A percentile compares a stretch with the other conserved stretches of the same genome.
Evolutionary conservation across 2,888 invertebrate genomes (phyloP).

Genomic region (Ditylenchus weischeri): DNA sequence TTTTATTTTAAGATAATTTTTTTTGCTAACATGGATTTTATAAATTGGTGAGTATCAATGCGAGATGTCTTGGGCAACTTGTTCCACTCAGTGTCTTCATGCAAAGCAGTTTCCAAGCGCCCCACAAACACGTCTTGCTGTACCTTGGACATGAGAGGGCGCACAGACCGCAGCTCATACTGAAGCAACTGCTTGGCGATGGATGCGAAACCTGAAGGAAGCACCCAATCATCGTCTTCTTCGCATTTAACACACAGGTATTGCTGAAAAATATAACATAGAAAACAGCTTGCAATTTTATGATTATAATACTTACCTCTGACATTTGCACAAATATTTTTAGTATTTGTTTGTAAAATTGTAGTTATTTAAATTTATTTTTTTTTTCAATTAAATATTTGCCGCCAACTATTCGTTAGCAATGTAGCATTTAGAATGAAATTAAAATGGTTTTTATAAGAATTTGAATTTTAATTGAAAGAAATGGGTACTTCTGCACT

Average conservation of each 20-base stretch:
- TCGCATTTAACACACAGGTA: background rate
- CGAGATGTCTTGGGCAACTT: background rate
- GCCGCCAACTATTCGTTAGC: too few relatives aligned
- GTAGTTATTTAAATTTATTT: too few relatives aligned
- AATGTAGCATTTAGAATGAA: too few relatives aligned
- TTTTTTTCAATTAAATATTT: too few relatives aligned
- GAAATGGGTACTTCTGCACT: too few relatives aligned
- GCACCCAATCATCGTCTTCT: constrained; percentile 1
- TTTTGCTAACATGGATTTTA: background rate
- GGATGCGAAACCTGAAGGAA: background rate
- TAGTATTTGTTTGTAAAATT: too few relatives aligned
- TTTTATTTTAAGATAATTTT: too few relatives aligned
- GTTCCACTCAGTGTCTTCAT: constrained; percentile 1
- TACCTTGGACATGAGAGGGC: background rate
- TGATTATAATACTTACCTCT: too few relatives aligned
- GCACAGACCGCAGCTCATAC: background rate
- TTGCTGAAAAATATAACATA: background rate
- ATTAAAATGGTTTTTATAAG: too few relatives aligned
- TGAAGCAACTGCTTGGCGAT: background rate
- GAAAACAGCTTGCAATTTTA: too few relatives aligned
- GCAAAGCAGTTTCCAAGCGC: background rate
- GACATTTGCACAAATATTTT: too few relatives aligned
- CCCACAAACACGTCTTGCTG: background rate
- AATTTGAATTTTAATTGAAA: too few relatives aligned
- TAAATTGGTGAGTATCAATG: background rate